Conservation (phyloP, 2,113 vertebrate genomes). For the Hippolais icterina region DNA sequence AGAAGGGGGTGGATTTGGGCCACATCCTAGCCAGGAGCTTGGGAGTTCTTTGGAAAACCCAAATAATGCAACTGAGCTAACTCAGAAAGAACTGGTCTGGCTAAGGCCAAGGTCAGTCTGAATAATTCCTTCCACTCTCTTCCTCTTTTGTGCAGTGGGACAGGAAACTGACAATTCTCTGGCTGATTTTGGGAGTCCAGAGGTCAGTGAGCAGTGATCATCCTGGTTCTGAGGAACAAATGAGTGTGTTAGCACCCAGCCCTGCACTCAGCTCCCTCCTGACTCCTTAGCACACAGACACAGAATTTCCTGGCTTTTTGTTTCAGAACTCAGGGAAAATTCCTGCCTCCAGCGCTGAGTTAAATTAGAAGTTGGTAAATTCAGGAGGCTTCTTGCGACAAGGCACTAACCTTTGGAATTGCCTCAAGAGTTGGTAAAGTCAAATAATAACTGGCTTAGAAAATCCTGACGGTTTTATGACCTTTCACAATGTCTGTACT, state of each 20-base stretch:
- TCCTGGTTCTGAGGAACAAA: not conserved
- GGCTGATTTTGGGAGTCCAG: not conserved
- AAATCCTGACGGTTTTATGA: constrained; percentile 37
- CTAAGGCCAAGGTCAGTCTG: not conserved
- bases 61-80: not conserved
- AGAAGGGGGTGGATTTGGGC: not conserved
- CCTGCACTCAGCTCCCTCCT: not conserved
- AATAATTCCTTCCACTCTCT: not conserved
- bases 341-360: not conserved
- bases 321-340: not conserved
- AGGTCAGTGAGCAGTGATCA: not conserved
- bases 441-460: constrained; percentile 1
- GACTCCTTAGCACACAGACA: not conserved
- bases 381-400: not conserved
- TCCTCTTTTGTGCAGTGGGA: not conserved
- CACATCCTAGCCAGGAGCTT: not conserved
- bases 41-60: not conserved
- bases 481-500: constrained; percentile 14
- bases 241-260: not conserved
- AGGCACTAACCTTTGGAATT: constrained; percentile 48
- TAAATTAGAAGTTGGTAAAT: not conserved
- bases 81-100: not conserved
- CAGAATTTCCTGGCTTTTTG: not conserved
- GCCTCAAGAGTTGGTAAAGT: not conserved
- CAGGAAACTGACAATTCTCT: constrained; percentile 10